A percentile compares a stretch with the other conserved stretches of the same genome.
These are phyloP conservation scores for Haliclona indistincta DNA, from an alignment of 37 sponge, comb jelly and placozoan genomes.

Conservation along the genomic window DNA sequence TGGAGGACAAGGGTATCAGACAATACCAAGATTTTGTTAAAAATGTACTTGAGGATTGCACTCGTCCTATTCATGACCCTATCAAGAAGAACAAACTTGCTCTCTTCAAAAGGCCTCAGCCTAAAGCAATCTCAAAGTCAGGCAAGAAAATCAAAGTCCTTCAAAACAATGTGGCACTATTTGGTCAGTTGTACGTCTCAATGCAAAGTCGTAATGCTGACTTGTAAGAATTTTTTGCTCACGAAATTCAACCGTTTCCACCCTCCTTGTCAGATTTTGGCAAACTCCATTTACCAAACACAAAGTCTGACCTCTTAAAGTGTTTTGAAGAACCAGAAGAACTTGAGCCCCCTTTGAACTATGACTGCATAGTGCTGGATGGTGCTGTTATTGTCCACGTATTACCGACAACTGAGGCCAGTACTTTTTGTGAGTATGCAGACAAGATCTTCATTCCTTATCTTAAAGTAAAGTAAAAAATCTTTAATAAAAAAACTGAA, in stretches of 20 bases:
- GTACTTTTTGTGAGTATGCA: slow-evolving; percentile 24
- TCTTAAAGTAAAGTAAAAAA: too few relatives aligned
- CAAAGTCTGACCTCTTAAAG: slow-evolving; percentile 1
- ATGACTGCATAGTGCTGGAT: too few relatives aligned
- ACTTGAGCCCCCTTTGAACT: slow-evolving; percentile 9
- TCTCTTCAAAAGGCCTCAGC: not conserved
- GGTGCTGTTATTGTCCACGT: too few relatives aligned
- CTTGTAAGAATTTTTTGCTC: too few relatives aligned
- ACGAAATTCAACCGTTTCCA: too few relatives aligned
- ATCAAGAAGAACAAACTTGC: not conserved
- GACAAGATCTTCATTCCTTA: too few relatives aligned
- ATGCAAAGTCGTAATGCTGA: too few relatives aligned
- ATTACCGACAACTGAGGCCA: not conserved
- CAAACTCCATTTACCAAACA: slow-evolving; percentile 17
- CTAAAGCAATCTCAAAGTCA: not conserved
- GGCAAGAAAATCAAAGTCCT: too few relatives aligned
- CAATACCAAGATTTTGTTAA: not conserved
- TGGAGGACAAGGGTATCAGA: not conserved
- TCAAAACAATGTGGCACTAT: too few relatives aligned
- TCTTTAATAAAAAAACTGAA: too few relatives aligned
- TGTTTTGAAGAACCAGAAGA: slow-evolving; percentile 4
- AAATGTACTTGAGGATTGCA: not conserved
- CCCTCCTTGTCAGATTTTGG: not conserved
- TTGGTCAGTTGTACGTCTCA: too few relatives aligned
- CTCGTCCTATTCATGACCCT: too few relatives aligned